Evolutionary conservation across 2,113 vertebrate species (phyloP).

Genomic region (Bagarius yarrelli): DNA sequence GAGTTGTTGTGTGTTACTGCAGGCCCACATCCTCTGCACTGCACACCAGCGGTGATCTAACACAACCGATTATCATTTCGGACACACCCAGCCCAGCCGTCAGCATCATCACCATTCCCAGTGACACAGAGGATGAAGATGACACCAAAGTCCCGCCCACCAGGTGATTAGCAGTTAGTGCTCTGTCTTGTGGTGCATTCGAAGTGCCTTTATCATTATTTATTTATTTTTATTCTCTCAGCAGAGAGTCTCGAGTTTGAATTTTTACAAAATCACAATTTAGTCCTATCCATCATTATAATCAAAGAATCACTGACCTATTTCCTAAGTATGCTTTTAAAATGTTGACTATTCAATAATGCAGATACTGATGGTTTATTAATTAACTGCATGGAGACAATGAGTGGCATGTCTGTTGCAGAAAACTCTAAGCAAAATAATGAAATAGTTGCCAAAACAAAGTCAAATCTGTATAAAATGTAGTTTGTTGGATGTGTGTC

Average conservation of each 20-base stretch:
- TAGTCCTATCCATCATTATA: background rate
- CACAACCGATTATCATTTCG: constrained; percentile 93
- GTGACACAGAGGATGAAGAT: constrained; percentile 94
- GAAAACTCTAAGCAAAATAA: too few relatives aligned
- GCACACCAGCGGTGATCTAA: constrained; percentile 77
- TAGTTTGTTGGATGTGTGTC: too few relatives aligned
- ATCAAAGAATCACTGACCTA: background rate
- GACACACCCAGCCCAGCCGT: constrained; percentile 95
- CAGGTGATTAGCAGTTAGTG: constrained; percentile 60
- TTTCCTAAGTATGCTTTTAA: background rate
- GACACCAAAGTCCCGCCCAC: constrained; percentile 86
- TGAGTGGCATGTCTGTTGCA: too few relatives aligned
- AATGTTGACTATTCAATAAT: too few relatives aligned
- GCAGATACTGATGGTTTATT: too few relatives aligned
- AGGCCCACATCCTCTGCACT: constrained; percentile 78
- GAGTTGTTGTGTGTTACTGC: background rate
- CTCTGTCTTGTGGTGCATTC: background rate
- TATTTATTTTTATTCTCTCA: too few relatives aligned
- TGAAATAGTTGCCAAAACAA: too few relatives aligned
- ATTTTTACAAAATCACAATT: background rate
- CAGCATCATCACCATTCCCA: constrained; percentile 98
- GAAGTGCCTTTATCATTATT: background rate
- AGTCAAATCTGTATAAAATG: too few relatives aligned
- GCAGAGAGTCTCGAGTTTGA: background rate
- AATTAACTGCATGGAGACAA: too few relatives aligned